A percentile compares a stretch with the other conserved stretches of the same genome.
Conservation (phyloP, 1,140 invertebrate species). For the Leptinotarsa undecemlineata region DNA sequence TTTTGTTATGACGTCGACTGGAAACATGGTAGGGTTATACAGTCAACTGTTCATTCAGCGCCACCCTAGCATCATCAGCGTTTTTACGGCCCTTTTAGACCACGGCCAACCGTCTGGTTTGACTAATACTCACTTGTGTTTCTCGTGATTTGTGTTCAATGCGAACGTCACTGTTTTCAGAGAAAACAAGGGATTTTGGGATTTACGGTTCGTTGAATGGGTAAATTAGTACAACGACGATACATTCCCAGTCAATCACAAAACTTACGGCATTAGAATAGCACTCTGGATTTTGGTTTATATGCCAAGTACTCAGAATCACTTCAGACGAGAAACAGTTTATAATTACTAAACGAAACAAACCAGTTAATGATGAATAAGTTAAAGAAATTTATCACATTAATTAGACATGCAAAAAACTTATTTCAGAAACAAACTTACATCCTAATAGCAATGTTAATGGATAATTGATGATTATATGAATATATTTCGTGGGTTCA, state of each 20-base stretch:
- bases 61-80: slow-evolving; percentile 17
- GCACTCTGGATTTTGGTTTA: neutral
- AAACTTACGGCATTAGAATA: neutral
- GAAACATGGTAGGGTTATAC: neutral
- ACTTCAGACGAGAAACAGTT: too few species aligned
- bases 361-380: too few species aligned
- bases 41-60: slow-evolving; percentile 18
- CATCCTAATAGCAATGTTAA: too few species aligned
- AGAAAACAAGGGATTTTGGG: slow-evolving; percentile 5
- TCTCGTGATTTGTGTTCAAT: neutral
- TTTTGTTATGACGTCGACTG: slow-evolving; percentile 23
- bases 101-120: slow-evolving; percentile 3
- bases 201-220: slow-evolving; percentile 5
- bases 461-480: too few species aligned
- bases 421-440: too few species aligned
- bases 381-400: too few species aligned
- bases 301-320: neutral
- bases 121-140: slow-evolving; percentile 8
- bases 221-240: neutral
- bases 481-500: too few species aligned
- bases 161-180: slow-evolving; percentile 2
- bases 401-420: too few species aligned
- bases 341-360: too few species aligned
- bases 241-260: neutral
- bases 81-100: slow-evolving; percentile 15